Evolutionary conservation across 2,888 invertebrate species (phyloP).

Genomic region (Hirtodrosophila trivittata): DNA sequence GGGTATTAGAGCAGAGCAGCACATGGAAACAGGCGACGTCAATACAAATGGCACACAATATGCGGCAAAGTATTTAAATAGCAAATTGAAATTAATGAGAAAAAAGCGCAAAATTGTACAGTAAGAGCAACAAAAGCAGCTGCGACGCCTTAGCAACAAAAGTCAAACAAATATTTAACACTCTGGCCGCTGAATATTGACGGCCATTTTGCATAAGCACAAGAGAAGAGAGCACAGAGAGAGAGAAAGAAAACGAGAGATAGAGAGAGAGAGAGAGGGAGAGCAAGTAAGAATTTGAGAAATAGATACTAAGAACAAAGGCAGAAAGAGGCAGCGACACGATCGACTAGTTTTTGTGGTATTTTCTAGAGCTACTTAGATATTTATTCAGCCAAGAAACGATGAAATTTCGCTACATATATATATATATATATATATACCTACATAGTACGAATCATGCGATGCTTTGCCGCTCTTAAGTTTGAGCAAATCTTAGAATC

Average conservation of each 20-base stretch:
- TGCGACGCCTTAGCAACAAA: conserved; percentile 50
- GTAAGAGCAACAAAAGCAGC: conserved; percentile 17
- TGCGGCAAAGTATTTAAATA: conserved; percentile 46
- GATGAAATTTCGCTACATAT: conserved; percentile 7
- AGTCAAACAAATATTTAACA: conserved; percentile 37
- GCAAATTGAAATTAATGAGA: conserved; percentile 58
- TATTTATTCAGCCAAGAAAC: conserved; percentile 1
- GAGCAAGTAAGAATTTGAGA: neutral
- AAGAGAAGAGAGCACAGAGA: conserved; percentile 1
- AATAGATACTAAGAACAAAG: neutral
- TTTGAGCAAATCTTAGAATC: too few species aligned
- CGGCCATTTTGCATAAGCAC: conserved; percentile 49
- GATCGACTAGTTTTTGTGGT: conserved; percentile 18
- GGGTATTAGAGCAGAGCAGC: conserved; percentile 7
- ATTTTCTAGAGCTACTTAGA: conserved; percentile 6
- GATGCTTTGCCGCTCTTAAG: too few species aligned
- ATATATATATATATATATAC: too few species aligned
- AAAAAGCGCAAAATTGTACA: conserved; percentile 4
- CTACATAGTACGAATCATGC: too few species aligned
- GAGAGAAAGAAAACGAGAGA: neutral
- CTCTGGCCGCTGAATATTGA: conserved; percentile 22
- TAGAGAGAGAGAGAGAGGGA: neutral
- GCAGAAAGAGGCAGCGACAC: conserved; percentile 3
- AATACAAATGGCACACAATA: conserved; percentile 43
- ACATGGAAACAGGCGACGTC: conserved; percentile 23